These are phyloP conservation scores for Drosophila kanekoi DNA, from an alignment of 2,888 invertebrate genomes.

Conservation along the genomic window DNA sequence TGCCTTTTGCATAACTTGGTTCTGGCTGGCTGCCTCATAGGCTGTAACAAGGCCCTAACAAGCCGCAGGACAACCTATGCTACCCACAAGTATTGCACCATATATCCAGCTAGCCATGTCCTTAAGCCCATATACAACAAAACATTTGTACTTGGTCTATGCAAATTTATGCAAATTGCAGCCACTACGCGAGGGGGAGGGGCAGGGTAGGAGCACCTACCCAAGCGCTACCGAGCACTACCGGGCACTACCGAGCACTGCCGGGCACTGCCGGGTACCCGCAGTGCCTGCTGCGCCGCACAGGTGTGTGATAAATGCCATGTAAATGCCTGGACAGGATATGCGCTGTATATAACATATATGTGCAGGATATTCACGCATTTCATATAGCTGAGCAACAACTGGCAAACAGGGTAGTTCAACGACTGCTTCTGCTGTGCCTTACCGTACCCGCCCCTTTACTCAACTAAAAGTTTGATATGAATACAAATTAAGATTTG, in stretches of 20 bases:
- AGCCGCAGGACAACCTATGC: constrained; percentile 15
- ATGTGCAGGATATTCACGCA: constrained; percentile 49
- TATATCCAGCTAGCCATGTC: background rate
- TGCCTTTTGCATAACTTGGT: constrained; percentile 66
- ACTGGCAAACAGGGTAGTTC: constrained; percentile 44
- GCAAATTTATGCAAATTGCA: constrained; percentile 68
- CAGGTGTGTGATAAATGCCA: constrained; percentile 71
- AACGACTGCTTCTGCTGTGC: background rate
- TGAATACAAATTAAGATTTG: background rate
- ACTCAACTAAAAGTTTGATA: constrained; percentile 17
- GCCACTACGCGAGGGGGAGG: too few relatives aligned
- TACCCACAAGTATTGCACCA: background rate
- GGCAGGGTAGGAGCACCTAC: too few relatives aligned
- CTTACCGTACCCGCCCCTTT: background rate
- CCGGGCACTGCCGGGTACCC: too few relatives aligned
- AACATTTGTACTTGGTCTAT: constrained; percentile 34
- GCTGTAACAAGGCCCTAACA: constrained; percentile 13
- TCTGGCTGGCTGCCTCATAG: constrained; percentile 43
- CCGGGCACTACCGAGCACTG: too few relatives aligned
- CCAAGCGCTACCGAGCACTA: too few relatives aligned
- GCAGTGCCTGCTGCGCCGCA: constrained; percentile 27
- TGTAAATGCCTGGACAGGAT: constrained; percentile 56
- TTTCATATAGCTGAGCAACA: constrained; percentile 19
- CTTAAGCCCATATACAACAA: constrained; percentile 13
- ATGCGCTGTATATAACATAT: constrained; percentile 34